Conservation (phyloP, 2,888 invertebrate species). For the Acleris emargana region DNA sequence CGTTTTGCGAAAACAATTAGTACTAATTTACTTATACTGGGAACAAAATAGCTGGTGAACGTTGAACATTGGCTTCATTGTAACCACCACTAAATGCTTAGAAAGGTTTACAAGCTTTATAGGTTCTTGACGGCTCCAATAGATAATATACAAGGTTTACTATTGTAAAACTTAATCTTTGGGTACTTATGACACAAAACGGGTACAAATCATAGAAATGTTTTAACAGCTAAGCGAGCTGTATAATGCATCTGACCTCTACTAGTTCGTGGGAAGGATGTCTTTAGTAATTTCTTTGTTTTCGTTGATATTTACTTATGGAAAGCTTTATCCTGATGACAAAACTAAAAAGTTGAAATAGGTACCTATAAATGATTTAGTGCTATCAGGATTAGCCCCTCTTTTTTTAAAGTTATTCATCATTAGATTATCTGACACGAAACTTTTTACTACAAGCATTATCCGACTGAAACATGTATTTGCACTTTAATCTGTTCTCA, state of each 20-base stretch:
- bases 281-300: no score
- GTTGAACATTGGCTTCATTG: background rate
- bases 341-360: background rate
- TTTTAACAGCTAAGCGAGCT: no score
- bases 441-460: conserved; percentile 22
- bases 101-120: background rate
- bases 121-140: background rate
- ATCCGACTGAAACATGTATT: conserved; percentile 36
- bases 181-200: no score
- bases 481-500: conserved; percentile 51
- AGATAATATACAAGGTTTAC: no score
- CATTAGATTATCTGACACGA: conserved; percentile 13
- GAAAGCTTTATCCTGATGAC: background rate
- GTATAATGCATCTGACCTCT: no score
- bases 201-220: no score
- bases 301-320: no score
- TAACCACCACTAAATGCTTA: background rate
- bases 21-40: background rate
- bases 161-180: no score
- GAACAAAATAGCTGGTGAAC: conserved; percentile 6
- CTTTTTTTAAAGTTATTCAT: conserved; percentile 8
- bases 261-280: no score
- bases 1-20: conserved; percentile 16
- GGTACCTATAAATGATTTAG: background rate
- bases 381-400: background rate